These are phyloP conservation scores for Drosophila kanapiae DNA, from an alignment of 1,140 invertebrate genomes.

Conservation along the genomic window DNA sequence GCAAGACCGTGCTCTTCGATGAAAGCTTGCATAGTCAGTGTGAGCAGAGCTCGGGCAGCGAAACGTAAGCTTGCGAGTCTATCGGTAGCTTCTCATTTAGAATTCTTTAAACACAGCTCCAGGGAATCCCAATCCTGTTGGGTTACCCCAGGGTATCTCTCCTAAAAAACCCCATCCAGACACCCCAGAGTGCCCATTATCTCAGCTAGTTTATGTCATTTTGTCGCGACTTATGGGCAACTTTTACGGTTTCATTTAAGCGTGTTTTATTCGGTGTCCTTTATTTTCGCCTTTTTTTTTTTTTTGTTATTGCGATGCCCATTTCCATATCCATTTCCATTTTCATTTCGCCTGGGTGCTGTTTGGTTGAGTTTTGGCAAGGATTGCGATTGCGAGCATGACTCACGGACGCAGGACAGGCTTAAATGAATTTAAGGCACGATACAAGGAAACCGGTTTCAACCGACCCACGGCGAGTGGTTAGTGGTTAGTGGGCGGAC, in stretches of 20 bases:
- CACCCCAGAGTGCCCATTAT: conserved; percentile 15
- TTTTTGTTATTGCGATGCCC: conserved; percentile 7
- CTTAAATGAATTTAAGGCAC: conserved; percentile 74
- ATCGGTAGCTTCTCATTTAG: too few relatives aligned
- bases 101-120: neutral
- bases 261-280: conserved; percentile 40
- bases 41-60: too few relatives aligned
- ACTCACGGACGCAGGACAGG: conserved; percentile 46
- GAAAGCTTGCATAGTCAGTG: too few relatives aligned
- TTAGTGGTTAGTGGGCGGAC: conserved; percentile 1
- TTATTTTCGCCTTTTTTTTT: conserved; percentile 1
- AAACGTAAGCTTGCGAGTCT: too few relatives aligned
- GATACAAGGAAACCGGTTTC: conserved; percentile 59
- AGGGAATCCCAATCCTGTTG: neutral
- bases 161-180: conserved; percentile 2
- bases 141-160: neutral
- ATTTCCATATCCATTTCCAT: conserved; percentile 11
- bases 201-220: conserved; percentile 67
- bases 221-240: conserved; percentile 75
- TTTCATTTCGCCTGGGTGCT: conserved; percentile 19
- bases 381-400: conserved; percentile 41
- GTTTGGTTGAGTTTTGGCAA: conserved; percentile 41
- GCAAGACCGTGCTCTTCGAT: too few relatives aligned
- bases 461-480: conserved; percentile 14
- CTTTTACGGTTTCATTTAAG: conserved; percentile 75